Evolutionary conservation across 2,797 vertebrate species (phyloP), one percentile per base, ranked within the genome.

Genomic region (Phaenicophaeus curvirostris): DNA sequence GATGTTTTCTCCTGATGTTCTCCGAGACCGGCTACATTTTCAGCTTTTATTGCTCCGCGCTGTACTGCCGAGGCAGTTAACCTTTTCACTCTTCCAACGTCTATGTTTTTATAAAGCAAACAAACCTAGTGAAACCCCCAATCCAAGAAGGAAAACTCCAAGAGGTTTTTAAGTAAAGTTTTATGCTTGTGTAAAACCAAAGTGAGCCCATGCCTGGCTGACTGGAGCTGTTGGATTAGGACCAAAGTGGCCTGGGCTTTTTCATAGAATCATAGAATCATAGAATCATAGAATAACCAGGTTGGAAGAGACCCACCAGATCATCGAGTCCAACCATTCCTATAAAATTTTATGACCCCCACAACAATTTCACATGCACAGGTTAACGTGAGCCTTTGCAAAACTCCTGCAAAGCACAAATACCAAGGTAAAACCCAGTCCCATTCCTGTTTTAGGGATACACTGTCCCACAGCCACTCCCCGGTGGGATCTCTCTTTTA

Each of bases 301-400:
- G n/a, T n/a, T n/a, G n/a, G n/a, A n/a, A n/a, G n/a, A n/a, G n/a
- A n/a, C n/a, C n/a, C n/a, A n/a, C n/a, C n/a, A n/a, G n/a, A n/a
- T n/a, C n/a, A n/a, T n/a, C n/a, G n/a, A n/a, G n/a, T n/a, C n/a
- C n/a, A n/a, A n/a, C n/a, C n/a, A n/a, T n/a, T n/a, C n/a, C n/a
- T n/a, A n/a, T n/a, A n/a, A n/a, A n/a, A n/a, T n/a, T n/a, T 20
- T 57, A 27, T 80, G 33, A 67, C 15, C 58, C 58, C 53, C 23
- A 15, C 54, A 17, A 63, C 30, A 25, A 15, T 69, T 73, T 33
- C 27, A 19, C 2, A 0, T 10, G 9, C 31, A 11, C 0, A 2
- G 39, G 31, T 0, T 1, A 84, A 55, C 21, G 2, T 2, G 21
- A 4, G 14, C 15, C 4, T 59, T 28, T 63, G 58, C 44, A 65